Evolutionary conservation across 37 sponge, comb jelly and placozoan species (phyloP).

Genomic region (Chondrilla cf. caribensis): DNA sequence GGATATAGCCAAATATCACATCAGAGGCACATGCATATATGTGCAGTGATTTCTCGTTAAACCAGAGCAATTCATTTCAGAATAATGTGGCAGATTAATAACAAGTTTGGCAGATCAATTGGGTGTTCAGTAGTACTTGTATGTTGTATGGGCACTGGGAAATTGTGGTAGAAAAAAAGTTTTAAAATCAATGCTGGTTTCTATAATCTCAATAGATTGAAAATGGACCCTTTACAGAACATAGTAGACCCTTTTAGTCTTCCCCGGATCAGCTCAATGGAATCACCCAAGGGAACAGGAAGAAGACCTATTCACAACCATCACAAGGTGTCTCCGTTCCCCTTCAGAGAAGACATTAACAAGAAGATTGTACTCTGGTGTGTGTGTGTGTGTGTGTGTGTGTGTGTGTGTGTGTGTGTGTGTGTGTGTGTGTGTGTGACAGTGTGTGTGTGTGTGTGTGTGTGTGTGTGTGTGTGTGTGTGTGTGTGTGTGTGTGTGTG

Average conservation of each 20-base stretch:
- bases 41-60: too few species aligned
- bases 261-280: conserved; percentile 47
- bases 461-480: conserved; percentile 41
- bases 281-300: not conserved
- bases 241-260: conserved; percentile 14
- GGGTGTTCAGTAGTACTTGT: too few species aligned
- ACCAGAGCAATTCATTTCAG: too few species aligned
- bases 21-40: too few species aligned
- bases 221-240: conserved; percentile 2
- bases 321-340: conserved; percentile 54
- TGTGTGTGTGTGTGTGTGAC: too few species aligned
- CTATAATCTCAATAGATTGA: too few species aligned
- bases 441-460: conserved; percentile 29
- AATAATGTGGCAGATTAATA: too few species aligned
- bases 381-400: not conserved
- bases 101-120: too few species aligned
- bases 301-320: not conserved
- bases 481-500: conserved; percentile 36
- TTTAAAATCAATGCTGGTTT: too few species aligned
- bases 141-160: too few species aligned
- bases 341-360: conserved; percentile 61
- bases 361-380: conserved; percentile 68
- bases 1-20: too few species aligned
- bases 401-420: not conserved
- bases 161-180: too few species aligned